Evolutionary conservation across 2,797 vertebrate species (phyloP).

Genomic region (Bradypodion ventrale): DNA sequence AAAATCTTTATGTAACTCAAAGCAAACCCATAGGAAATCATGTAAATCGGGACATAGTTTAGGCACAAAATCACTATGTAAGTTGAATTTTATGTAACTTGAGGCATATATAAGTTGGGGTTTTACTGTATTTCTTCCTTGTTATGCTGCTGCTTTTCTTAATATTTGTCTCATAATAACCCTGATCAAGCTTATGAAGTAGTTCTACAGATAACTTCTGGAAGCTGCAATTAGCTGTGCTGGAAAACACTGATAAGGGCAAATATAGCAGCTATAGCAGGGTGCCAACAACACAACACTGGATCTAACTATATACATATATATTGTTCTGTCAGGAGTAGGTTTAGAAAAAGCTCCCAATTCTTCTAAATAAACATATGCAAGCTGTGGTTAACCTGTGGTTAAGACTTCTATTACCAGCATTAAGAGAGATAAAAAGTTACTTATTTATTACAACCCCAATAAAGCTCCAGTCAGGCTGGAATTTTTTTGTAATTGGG

Average conservation of each 20-base stretch:
- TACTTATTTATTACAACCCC: too few relatives aligned
- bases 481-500: too few relatives aligned
- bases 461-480: too few relatives aligned
- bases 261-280: background rate
- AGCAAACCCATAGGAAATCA: too few relatives aligned
- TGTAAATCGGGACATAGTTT: too few relatives aligned
- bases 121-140: conserved; percentile 6
- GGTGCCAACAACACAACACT: background rate
- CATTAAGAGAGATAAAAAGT: too few relatives aligned
- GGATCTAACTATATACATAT: background rate
- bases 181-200: background rate
- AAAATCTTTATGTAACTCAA: too few relatives aligned
- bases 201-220: conserved; percentile 3
- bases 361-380: conserved; percentile 19
- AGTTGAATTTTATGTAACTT: too few relatives aligned
- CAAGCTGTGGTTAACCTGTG: background rate
- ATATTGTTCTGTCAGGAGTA: background rate
- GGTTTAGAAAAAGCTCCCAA: background rate
- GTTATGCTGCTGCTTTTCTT: conserved; percentile 22
- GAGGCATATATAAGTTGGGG: too few relatives aligned
- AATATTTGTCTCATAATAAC: conserved; percentile 5
- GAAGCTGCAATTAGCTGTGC: background rate
- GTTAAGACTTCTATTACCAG: background rate
- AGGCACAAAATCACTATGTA: too few relatives aligned
- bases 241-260: conserved; percentile 3